Percentiles rank a stretch among this genome's conserved stretches.
These are phyloP conservation scores for Heliothis peltigera DNA, from an alignment of 2,888 invertebrate species.

Conservation along the genomic window DNA sequence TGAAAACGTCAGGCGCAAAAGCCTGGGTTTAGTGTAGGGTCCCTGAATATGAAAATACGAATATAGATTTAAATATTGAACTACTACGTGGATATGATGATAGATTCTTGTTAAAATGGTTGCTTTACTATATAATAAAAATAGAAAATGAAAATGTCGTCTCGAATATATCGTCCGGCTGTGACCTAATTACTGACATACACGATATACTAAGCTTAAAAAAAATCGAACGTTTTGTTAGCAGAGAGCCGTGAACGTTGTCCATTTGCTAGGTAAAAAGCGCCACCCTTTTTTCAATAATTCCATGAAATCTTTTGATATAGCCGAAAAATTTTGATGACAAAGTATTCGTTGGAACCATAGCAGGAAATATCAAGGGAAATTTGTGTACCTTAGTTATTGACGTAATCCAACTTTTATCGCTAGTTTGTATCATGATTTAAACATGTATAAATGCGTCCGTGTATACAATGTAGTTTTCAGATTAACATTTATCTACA, in stretches of 20 bases:
- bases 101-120: background rate
- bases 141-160: background rate
- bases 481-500: constrained; percentile 37
- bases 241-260: background rate
- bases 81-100: background rate
- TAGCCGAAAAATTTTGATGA: constrained; percentile 34
- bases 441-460: constrained; percentile 16
- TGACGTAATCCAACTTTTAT: constrained; percentile 32
- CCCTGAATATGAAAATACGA: background rate
- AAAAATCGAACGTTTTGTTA: background rate
- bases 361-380: constrained; percentile 36
- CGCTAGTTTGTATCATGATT: constrained; percentile 22
- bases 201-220: background rate
- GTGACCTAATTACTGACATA: background rate
- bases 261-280: background rate
- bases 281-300: background rate
- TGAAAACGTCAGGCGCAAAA: constrained; percentile 5
- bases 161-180: background rate
- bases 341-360: constrained; percentile 29
- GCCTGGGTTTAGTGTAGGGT: constrained; percentile 6
- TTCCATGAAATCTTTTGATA: background rate
- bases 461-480: constrained; percentile 10
- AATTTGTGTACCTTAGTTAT: constrained; percentile 35
- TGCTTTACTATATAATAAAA: background rate
- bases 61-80: background rate